Conservation (phyloP, 2,888 invertebrate species). For the Phortica magna region DNA sequence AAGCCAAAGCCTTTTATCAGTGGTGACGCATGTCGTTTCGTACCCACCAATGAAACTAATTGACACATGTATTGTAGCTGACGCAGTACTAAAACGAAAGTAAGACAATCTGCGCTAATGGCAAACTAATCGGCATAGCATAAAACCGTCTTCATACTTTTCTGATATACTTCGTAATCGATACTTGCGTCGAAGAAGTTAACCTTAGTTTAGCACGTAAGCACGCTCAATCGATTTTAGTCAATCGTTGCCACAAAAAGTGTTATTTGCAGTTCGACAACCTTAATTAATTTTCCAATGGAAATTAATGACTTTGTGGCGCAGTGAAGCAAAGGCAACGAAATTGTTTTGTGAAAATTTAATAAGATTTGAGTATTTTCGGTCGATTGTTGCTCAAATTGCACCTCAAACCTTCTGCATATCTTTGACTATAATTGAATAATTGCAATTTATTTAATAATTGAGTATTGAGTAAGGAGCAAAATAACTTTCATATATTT, state of each 20-base stretch:
- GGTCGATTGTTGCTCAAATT: neutral
- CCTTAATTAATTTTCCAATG: constrained; percentile 22
- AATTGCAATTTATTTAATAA: constrained; percentile 1
- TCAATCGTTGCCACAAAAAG: neutral
- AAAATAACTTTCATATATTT: neutral
- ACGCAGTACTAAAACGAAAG: too few relatives aligned
- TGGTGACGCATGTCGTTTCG: constrained; percentile 7
- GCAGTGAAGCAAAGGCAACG: neutral
- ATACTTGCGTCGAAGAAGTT: too few relatives aligned
- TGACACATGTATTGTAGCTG: constrained; percentile 47
- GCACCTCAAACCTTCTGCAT: too few relatives aligned
- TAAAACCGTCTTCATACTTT: too few relatives aligned
- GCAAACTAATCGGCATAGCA: too few relatives aligned
- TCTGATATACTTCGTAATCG: too few relatives aligned
- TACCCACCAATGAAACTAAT: constrained; percentile 60
- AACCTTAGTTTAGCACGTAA: too few relatives aligned
- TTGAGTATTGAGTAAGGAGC: neutral
- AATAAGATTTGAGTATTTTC: neutral
- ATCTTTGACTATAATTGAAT: neutral
- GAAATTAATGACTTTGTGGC: constrained; percentile 9
- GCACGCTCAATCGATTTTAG: too few relatives aligned
- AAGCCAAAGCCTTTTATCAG: constrained; percentile 23
- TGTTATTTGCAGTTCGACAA: neutral
- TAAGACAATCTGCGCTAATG: neutral
- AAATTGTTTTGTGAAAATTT: neutral